Percentiles rank a stretch among this genome's conserved stretches.
Evolutionary conservation across 2,797 vertebrate genomes (phyloP).

Genomic region (Garrulus glandarius): DNA sequence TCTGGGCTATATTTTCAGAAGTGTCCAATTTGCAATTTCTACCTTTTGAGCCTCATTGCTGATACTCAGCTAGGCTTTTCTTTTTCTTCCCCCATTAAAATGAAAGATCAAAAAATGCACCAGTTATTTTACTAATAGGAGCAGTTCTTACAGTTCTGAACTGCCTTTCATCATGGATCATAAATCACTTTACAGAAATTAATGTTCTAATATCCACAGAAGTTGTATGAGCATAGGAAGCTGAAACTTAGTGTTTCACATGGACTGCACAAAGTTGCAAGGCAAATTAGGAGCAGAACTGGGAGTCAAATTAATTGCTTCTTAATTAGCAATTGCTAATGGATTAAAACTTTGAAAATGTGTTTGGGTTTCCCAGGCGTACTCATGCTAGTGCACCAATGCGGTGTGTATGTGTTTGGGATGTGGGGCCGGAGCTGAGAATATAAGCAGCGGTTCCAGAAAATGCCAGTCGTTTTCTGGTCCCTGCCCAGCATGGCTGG

Average conservation of each 20-base stretch:
- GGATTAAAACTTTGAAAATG: not conserved
- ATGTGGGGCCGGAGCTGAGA: not conserved
- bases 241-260: not conserved
- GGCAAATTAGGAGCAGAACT: not conserved
- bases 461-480: not conserved
- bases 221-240: not conserved
- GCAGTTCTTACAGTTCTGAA: not conserved
- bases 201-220: not conserved
- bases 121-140: constrained; percentile 52
- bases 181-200: constrained; percentile 30
- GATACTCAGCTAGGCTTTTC: not conserved
- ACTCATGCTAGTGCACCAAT: not conserved
- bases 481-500: not conserved
- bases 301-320: constrained; percentile 6
- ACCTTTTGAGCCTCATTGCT: constrained; percentile 24
- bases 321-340: constrained; percentile 24
- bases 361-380: not conserved
- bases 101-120: constrained; percentile 46
- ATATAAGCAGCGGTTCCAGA: not conserved
- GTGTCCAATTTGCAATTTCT: not conserved
- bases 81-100: not conserved
- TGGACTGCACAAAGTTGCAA: not conserved
- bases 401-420: fast-evolving
- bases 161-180: constrained; percentile 37
- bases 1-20: not conserved